A percentile compares a stretch with the other conserved stretches of the same genome.
phyloP scores from a whole-genome alignment of 1,140 invertebrate species.

The Megalopta genalis region DNA sequence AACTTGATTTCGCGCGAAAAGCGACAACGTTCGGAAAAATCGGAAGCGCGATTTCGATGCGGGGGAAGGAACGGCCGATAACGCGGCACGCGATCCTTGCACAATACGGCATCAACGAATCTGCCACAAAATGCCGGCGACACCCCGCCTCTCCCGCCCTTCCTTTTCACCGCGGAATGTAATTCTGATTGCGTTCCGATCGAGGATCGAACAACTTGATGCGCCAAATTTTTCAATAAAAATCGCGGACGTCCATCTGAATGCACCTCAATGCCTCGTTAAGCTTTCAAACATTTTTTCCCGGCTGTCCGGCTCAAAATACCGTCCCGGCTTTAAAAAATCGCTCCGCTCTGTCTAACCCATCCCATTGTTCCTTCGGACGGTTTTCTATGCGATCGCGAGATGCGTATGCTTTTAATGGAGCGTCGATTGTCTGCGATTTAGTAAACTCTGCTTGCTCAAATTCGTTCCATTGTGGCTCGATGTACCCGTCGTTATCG shows the following conservation, averaged over 20 bases:
- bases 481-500: too few relatives aligned
- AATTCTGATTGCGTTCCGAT: conserved; percentile 32
- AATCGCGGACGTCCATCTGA: not conserved
- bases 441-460: too few relatives aligned
- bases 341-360: too few relatives aligned
- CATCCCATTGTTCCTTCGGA: too few relatives aligned
- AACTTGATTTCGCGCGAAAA: not conserved
- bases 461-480: too few relatives aligned
- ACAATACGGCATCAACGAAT: conserved; percentile 32
- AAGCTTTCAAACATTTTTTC: not conserved
- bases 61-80: conserved; percentile 9
- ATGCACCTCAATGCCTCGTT: conserved; percentile 6
- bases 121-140: conserved; percentile 22
- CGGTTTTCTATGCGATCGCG: too few relatives aligned
- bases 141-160: too few relatives aligned
- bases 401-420: too few relatives aligned
- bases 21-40: not conserved
- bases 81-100: conserved; percentile 15
- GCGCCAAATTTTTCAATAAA: conserved; percentile 18
- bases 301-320: too few relatives aligned
- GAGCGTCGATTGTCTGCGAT: too few relatives aligned
- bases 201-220: not conserved
- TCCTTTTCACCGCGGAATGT: conserved; percentile 1
- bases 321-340: too few relatives aligned
- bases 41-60: conserved; percentile 8